A percentile compares a stretch with the other conserved stretches of the same genome.
phyloP scores from a whole-genome alignment of 2,888 invertebrate genomes.

The Leistus spinibarbis region DNA sequence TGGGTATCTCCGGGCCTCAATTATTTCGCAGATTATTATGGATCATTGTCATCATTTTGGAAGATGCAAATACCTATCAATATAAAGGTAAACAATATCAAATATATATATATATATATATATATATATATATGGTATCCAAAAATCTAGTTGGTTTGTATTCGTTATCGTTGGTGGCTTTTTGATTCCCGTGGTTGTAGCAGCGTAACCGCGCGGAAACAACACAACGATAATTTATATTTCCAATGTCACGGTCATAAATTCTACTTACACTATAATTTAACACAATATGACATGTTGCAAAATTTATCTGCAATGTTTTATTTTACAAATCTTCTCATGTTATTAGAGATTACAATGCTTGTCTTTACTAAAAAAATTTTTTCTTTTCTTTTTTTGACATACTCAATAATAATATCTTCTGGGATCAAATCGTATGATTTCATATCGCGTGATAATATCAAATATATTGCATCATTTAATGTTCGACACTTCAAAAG shows the following conservation, averaged over 20 bases:
- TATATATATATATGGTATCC: background rate
- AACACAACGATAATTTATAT: conserved; percentile 14
- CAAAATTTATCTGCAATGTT: conserved; percentile 1
- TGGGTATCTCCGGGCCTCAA: background rate
- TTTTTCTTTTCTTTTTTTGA: background rate
- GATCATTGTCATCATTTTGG: background rate
- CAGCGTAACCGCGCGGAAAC: conserved; percentile 7
- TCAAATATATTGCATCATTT: background rate
- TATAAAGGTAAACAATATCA: background rate
- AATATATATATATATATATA: too few species aligned
- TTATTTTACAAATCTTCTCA: background rate
- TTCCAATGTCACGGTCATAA: conserved; percentile 16
- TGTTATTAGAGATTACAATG: conserved; percentile 3
- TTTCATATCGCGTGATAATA: background rate
- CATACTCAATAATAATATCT: background rate
- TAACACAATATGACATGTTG: conserved; percentile 7
- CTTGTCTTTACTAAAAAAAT: background rate
- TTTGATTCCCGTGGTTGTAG: background rate
- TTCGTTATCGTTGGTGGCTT: background rate
- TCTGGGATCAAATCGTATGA: background rate
- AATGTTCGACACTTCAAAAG: background rate
- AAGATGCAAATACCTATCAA: background rate
- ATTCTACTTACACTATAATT: conserved; percentile 9
- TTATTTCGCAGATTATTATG: background rate
- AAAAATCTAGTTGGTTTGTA: background rate